Conservation (phyloP, 2,797 vertebrate genomes). For the Mormyrops boulengeri region DNA sequence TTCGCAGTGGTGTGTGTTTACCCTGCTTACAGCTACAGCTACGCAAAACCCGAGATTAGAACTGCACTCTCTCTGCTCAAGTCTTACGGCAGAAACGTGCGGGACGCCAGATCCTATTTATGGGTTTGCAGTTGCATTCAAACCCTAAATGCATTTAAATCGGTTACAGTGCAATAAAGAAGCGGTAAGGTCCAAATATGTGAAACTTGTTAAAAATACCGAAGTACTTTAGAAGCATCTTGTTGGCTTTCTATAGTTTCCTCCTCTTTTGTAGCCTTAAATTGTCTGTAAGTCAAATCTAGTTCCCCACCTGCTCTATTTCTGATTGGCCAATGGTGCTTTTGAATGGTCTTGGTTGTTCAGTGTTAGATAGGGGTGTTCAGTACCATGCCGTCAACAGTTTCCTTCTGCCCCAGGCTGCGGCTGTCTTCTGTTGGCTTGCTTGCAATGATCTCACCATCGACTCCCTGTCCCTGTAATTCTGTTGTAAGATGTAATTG, state of each 20-base stretch:
- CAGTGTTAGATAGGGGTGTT: not conserved
- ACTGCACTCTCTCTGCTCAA: not conserved
- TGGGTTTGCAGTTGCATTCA: not conserved
- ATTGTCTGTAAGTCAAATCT: not conserved
- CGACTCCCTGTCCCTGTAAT: not conserved
- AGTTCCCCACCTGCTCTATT: not conserved
- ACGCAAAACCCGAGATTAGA: not conserved
- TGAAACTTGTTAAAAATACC: not conserved
- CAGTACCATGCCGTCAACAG: not conserved
- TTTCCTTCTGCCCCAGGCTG: not conserved
- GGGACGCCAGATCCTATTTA: not conserved
- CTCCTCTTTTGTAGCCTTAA: not conserved
- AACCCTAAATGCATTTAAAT: not conserved
- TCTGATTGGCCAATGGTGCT: not conserved
- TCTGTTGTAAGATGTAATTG: not conserved
- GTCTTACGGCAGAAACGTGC: not conserved
- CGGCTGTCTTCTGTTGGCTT: not conserved
- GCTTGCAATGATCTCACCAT: too few species aligned
- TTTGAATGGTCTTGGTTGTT: not conserved
- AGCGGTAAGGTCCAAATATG: not conserved
- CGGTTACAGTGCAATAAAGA: not conserved
- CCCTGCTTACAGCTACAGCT: not conserved
- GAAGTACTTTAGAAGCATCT: not conserved
- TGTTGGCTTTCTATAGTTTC: not conserved
- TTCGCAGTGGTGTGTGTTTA: not conserved